Conservation (phyloP, 2,888 invertebrate species). For the Axea sp. region DNA sequence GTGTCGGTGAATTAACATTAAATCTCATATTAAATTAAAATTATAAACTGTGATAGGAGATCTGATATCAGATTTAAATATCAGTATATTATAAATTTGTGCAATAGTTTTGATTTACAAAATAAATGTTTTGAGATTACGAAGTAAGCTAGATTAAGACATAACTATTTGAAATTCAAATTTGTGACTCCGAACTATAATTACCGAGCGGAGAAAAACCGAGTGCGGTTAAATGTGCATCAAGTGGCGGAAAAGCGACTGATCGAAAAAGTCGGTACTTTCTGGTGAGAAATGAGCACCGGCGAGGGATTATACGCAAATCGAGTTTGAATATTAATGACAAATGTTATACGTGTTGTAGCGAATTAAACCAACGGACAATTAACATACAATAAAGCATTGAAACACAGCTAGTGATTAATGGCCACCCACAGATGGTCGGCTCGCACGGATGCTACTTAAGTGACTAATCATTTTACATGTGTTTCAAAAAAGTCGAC, state of each 20-base stretch:
- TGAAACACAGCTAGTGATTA: constrained; percentile 60
- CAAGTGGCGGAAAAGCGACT: constrained; percentile 4
- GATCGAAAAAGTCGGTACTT: constrained; percentile 26
- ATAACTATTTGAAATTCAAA: too few relatives aligned
- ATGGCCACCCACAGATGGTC: constrained; percentile 59
- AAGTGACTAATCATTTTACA: constrained; percentile 59
- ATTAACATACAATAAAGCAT: constrained; percentile 63
- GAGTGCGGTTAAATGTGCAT: constrained; percentile 8
- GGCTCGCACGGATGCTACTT: constrained; percentile 57
- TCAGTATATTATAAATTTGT: too few relatives aligned
- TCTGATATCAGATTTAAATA: too few relatives aligned
- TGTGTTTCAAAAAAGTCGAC: constrained; percentile 34
- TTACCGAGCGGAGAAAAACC: too few relatives aligned
- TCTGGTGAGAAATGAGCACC: constrained; percentile 41
- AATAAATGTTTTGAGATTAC: too few relatives aligned
- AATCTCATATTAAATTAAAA: too few relatives aligned
- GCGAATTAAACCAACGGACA: constrained; percentile 47
- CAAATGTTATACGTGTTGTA: constrained; percentile 56
- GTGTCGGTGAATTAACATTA: too few relatives aligned
- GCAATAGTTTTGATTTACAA: too few relatives aligned
- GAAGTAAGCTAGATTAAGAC: too few relatives aligned
- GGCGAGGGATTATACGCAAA: constrained; percentile 56
- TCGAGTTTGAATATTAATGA: constrained; percentile 59
- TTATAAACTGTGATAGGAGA: too few relatives aligned
- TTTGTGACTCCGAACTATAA: too few relatives aligned